Conservation (phyloP, 2,888 invertebrate species). For the Lapara coniferarum region DNA sequence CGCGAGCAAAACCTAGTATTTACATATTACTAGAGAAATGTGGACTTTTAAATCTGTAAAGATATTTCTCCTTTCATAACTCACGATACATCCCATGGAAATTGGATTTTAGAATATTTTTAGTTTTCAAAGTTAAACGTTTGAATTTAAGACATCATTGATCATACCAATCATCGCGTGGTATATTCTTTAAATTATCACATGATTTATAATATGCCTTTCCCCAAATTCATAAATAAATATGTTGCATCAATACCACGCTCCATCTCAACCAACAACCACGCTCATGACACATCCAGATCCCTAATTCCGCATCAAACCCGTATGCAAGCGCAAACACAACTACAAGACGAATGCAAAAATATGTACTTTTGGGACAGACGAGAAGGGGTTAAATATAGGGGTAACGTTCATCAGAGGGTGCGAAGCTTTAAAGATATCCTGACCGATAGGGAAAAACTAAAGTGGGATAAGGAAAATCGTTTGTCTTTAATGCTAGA, state of each 20-base stretch:
- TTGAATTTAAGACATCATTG: too few relatives aligned
- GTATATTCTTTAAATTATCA: too few relatives aligned
- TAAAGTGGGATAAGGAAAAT: not conserved
- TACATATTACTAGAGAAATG: too few relatives aligned
- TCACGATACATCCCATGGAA: too few relatives aligned
- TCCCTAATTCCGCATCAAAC: not conserved
- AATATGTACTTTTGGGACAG: slow-evolving; percentile 21
- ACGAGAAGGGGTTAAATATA: slow-evolving; percentile 18
- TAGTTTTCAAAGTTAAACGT: too few relatives aligned
- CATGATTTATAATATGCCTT: too few relatives aligned
- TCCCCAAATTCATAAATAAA: too few relatives aligned
- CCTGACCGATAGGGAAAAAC: not conserved
- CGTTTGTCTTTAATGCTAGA: not conserved
- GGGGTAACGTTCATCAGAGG: slow-evolving; percentile 17
- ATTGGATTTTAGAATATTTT: too few relatives aligned
- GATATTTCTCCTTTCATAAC: too few relatives aligned
- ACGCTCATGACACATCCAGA: not conserved
- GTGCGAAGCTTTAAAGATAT: slow-evolving; percentile 13
- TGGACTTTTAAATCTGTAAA: too few relatives aligned
- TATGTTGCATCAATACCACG: not conserved
- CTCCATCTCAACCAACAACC: not conserved
- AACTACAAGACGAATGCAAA: slow-evolving; percentile 22
- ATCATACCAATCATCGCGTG: too few relatives aligned
- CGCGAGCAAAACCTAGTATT: too few relatives aligned
- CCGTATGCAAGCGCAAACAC: slow-evolving; percentile 22